Conservation (phyloP, 2,888 invertebrate genomes). For the Acrocera orbiculus region DNA sequence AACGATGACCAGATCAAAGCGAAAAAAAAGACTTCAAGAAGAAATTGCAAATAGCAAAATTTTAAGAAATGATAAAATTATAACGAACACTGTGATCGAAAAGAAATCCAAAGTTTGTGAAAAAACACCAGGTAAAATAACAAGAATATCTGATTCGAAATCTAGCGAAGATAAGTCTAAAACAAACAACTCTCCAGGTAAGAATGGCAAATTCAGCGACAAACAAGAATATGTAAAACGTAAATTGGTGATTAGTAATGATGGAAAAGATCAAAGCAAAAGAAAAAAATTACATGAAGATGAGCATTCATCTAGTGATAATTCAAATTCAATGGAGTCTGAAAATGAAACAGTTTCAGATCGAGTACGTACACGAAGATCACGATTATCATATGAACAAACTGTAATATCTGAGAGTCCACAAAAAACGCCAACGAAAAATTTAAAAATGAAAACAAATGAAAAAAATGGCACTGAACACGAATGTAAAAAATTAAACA, state of each 20-base stretch:
- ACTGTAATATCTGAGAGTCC: not conserved
- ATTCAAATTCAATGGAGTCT: constrained; percentile 18
- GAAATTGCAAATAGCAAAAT: constrained; percentile 29
- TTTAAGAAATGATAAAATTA: constrained; percentile 26
- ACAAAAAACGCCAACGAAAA: constrained; percentile 10
- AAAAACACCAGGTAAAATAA: not conserved
- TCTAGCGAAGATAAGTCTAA: constrained; percentile 8
- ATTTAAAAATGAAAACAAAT: constrained; percentile 22
- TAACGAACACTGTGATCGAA: constrained; percentile 17
- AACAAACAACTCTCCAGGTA: not conserved
- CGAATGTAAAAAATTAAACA: constrained; percentile 1
- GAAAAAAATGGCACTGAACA: constrained; percentile 9
- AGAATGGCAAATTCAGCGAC: constrained; percentile 3
- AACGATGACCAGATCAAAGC: constrained; percentile 31
- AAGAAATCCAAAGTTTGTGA: no score
- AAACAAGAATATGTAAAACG: constrained; percentile 11
- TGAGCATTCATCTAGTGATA: constrained; percentile 4
- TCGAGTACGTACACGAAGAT: constrained; percentile 14
- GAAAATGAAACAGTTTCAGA: constrained; percentile 15
- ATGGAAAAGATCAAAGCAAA: constrained; percentile 7
- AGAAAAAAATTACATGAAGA: constrained; percentile 1
- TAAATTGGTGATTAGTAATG: constrained; percentile 8
- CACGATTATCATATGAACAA: constrained; percentile 5
- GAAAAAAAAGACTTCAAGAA: constrained; percentile 25
- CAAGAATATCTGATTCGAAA: not conserved